phyloP scores from a whole-genome alignment of 2,888 invertebrate genomes.

The Palloptera scutellata region DNA sequence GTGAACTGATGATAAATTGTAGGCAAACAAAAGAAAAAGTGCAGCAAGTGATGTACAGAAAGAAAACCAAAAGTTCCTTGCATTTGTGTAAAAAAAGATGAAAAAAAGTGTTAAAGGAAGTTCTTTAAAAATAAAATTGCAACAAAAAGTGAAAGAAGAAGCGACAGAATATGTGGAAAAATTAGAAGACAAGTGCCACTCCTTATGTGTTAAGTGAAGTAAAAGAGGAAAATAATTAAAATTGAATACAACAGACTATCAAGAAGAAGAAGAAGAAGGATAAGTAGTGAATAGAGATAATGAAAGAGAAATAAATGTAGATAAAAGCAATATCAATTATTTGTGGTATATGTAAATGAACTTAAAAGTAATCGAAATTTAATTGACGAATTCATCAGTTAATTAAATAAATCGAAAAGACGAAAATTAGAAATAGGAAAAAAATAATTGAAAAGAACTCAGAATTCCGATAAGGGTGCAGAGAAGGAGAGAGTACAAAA shows the following conservation, averaged over 20 bases:
- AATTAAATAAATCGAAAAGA: background rate
- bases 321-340: slow-evolving; percentile 24
- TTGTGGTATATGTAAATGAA: slow-evolving; percentile 19
- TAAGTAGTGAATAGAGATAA: slow-evolving; percentile 30
- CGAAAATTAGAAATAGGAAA: slow-evolving; percentile 12
- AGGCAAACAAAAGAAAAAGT: too few relatives aligned
- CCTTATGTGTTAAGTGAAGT: slow-evolving; percentile 39
- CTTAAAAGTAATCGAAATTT: slow-evolving; percentile 19
- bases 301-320: slow-evolving; percentile 21
- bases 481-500: slow-evolving; percentile 31
- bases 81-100: slow-evolving; percentile 12
- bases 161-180: slow-evolving; percentile 19
- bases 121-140: slow-evolving; percentile 13
- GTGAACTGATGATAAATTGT: too few relatives aligned
- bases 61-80: slow-evolving; percentile 15
- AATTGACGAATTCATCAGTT: slow-evolving; percentile 21
- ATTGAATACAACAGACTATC: slow-evolving; percentile 31
- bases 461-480: slow-evolving; percentile 17
- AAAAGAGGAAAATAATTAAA: slow-evolving; percentile 28
- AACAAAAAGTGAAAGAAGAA: slow-evolving; percentile 8
- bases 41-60: background rate
- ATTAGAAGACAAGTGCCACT: slow-evolving; percentile 41
- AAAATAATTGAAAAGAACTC: slow-evolving; percentile 11
- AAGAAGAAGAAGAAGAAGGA: slow-evolving; percentile 23
- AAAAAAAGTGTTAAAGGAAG: background rate